Evolutionary conservation across 2,113 vertebrate genomes (phyloP).

Genomic region (Callopanchax toddi): DNA sequence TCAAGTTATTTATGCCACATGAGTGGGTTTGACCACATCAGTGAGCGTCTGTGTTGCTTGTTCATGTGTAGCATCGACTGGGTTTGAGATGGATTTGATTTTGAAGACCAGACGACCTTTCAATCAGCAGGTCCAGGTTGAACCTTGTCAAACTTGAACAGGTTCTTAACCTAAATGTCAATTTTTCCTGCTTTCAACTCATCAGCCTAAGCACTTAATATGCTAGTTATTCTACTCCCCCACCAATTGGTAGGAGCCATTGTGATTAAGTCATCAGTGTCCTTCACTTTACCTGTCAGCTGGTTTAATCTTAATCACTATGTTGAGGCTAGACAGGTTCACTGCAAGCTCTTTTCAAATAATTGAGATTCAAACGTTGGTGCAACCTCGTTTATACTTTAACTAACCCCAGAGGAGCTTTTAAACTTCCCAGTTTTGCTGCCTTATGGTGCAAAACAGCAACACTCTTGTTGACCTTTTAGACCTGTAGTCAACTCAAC

Average conservation of each 20-base stretch:
- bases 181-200: not conserved
- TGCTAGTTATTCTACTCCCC: not conserved
- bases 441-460: too few relatives aligned
- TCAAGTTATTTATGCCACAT: too few relatives aligned
- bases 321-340: not conserved
- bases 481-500: too few relatives aligned
- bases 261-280: not conserved
- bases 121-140: not conserved
- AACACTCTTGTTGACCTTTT: too few relatives aligned
- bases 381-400: not conserved
- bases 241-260: not conserved
- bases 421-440: too few relatives aligned
- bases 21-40: not conserved
- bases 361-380: not conserved
- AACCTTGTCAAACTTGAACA: not conserved
- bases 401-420: not conserved
- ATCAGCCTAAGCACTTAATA: not conserved
- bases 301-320: not conserved
- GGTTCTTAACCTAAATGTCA: not conserved
- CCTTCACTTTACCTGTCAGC: not conserved
- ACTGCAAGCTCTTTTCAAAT: not conserved
- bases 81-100: not conserved
- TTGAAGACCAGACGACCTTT: not conserved
- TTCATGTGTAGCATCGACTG: not conserved
- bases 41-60: not conserved